Evolutionary conservation across 2,888 invertebrate species (phyloP), one percentile per base, ranked within the genome.

Genomic region (Girardia tigrina): DNA sequence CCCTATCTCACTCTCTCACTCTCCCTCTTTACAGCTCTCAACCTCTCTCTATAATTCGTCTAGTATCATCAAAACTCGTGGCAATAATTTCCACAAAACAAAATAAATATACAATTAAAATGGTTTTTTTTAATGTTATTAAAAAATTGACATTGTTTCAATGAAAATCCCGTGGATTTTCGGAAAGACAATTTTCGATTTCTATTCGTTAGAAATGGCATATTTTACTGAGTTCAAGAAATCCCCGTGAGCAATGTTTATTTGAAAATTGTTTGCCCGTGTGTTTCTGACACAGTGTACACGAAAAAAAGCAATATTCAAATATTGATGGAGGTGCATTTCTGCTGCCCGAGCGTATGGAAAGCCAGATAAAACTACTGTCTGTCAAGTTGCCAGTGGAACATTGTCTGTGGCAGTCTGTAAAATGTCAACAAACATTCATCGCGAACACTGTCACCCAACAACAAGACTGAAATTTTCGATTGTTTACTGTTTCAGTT

Each of bases 271-370:
- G 56, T 56, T 56, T 56, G 56, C 6, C n/a, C 23, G 56, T 56
- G 56, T 56, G 56, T 56, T 4, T 4, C n/a, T 56, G 56, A 56
- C 56, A 23, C 8, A 56, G 23, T 4, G 4, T 56, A 56, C 56
- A 56, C n/a, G 56, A 56, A 56, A n/a, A n/a, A n/a, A 56, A n/a
- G 56, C 56, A 56, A 23, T 12, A 56, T 56, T n/a, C 56, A 56
- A 56, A 56, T 56, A 56, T 56, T 56, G 36, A 36, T 36, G 56
- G 23, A 56, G 56, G 56, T 56, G n/a, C n/a, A 56, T 56, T 56
- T 56, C 56, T 56, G 23, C n/a, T 56, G 56, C 20, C 56, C n/a
- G n/a, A 20, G 56, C 56, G 56, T 56, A n/a, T 20, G 23, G n/a
- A 6, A 56, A n/a, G 56, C 8, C 56, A 4, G 56, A 56, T 56